phyloP scores from a whole-genome alignment of 1,140 invertebrate genomes.

The Drosophila rhopaloa region DNA sequence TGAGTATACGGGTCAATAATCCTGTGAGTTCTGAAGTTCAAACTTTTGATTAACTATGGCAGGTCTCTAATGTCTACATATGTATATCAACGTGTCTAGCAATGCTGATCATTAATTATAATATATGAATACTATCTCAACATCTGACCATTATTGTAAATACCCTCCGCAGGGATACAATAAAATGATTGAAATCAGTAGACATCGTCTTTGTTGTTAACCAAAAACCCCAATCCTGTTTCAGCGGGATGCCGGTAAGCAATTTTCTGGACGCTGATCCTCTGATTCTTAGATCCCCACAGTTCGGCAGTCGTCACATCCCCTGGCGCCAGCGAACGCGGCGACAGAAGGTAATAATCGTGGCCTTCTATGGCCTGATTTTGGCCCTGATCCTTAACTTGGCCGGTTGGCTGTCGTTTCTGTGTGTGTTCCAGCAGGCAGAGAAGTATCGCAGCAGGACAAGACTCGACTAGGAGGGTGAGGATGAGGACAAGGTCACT shows the following conservation, averaged over 20 bases:
- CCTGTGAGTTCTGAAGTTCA: too few species aligned
- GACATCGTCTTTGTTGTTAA: neutral
- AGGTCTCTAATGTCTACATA: too few species aligned
- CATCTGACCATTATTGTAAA: too few species aligned
- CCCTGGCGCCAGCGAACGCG: slow-evolving; percentile 34
- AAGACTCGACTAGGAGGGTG: too few species aligned
- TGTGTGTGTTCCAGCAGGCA: slow-evolving; percentile 24
- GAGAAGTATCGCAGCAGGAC: slow-evolving; percentile 1
- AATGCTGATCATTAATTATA: too few species aligned
- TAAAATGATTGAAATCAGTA: neutral
- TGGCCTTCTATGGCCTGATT: slow-evolving; percentile 6
- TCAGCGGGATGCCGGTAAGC: slow-evolving; percentile 21
- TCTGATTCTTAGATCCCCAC: neutral
- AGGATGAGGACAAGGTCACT: neutral
- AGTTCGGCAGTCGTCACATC: slow-evolving; percentile 4
- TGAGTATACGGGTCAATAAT: too few species aligned
- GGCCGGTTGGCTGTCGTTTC: slow-evolving; percentile 16
- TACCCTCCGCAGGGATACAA: too few species aligned
- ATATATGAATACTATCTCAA: too few species aligned
- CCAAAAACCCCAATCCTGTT: neutral
- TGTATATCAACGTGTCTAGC: too few species aligned
- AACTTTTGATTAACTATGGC: too few species aligned
- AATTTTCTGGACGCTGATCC: too few species aligned
- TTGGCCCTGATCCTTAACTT: slow-evolving; percentile 2
- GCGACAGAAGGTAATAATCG: slow-evolving; percentile 29